Conservation (phyloP, 2,888 invertebrate genomes). For the Agrilus mali region DNA sequence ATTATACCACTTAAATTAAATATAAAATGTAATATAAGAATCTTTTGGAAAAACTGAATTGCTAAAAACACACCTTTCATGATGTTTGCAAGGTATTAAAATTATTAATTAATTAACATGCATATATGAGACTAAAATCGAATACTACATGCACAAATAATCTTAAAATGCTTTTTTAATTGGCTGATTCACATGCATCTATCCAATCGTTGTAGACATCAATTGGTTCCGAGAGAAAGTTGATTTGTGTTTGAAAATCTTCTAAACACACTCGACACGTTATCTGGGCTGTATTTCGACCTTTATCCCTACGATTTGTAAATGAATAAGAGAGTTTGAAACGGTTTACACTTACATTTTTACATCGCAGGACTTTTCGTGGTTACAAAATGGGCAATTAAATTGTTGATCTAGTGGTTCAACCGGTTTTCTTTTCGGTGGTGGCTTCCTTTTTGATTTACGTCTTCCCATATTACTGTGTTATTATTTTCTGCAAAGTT, state of each 20-base stretch:
- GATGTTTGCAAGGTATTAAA: not conserved
- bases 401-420: conserved; percentile 91
- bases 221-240: conserved; percentile 91
- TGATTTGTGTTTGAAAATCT: conserved; percentile 92
- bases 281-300: conserved; percentile 86
- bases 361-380: conserved; percentile 97
- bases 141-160: not conserved
- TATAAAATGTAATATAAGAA: no score
- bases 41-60: no score
- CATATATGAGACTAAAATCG: no score
- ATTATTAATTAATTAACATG: not conserved
- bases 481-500: not conserved
- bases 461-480: conserved; percentile 73
- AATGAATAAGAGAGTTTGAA: conserved; percentile 1
- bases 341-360: conserved; percentile 68
- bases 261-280: conserved; percentile 92
- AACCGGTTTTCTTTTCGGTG: conserved; percentile 83
- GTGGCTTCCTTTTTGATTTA: conserved; percentile 96
- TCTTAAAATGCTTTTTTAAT: conserved; percentile 35
- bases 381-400: conserved; percentile 99
- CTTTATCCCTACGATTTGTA: conserved; percentile 71
- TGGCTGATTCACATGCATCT: conserved; percentile 95
- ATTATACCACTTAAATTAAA: no score
- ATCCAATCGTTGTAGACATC: conserved; percentile 99
- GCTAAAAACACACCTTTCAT: no score